phyloP scores from a whole-genome alignment of 2,888 invertebrate genomes.

The Disparrhopalites patrizii region DNA sequence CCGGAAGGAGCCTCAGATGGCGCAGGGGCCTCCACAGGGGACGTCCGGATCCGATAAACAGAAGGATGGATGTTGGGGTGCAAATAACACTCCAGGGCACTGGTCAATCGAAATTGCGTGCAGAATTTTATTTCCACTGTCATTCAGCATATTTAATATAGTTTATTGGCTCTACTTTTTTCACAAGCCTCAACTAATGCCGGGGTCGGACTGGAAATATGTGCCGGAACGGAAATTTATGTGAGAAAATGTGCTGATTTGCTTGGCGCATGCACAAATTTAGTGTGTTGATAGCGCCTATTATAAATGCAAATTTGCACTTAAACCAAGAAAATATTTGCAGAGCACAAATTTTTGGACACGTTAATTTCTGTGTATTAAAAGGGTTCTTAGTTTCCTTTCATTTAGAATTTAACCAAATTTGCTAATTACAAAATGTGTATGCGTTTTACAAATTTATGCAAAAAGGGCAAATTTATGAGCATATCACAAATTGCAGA shows the following conservation, averaged over 20 bases:
- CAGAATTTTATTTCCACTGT: constrained; percentile 37
- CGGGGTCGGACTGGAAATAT: not conserved
- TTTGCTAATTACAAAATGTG: too few relatives aligned
- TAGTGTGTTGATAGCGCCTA: not conserved
- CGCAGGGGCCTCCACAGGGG: not conserved
- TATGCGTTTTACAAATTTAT: too few relatives aligned
- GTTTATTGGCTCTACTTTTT: constrained; percentile 33
- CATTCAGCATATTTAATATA: constrained; percentile 36
- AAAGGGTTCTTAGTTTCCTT: too few relatives aligned
- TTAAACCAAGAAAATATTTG: too few relatives aligned
- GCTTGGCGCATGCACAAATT: not conserved
- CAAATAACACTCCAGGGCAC: not conserved
- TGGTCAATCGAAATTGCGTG: constrained; percentile 32
- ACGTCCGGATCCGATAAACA: not conserved
- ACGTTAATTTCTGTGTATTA: too few relatives aligned
- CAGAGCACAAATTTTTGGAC: too few relatives aligned
- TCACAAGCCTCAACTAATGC: not conserved
- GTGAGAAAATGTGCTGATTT: too few relatives aligned
- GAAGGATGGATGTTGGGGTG: not conserved
- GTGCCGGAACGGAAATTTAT: not conserved
- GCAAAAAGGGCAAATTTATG: too few relatives aligned
- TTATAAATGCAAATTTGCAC: not conserved
- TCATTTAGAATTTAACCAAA: too few relatives aligned
- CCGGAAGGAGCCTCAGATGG: too few relatives aligned
- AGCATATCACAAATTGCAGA: too few relatives aligned